Percentiles rank a stretch among this genome's conserved stretches.
These are phyloP conservation scores for Pseudopodoces humilis DNA, from an alignment of 2,113 vertebrate species.

Conservation along the genomic window DNA sequence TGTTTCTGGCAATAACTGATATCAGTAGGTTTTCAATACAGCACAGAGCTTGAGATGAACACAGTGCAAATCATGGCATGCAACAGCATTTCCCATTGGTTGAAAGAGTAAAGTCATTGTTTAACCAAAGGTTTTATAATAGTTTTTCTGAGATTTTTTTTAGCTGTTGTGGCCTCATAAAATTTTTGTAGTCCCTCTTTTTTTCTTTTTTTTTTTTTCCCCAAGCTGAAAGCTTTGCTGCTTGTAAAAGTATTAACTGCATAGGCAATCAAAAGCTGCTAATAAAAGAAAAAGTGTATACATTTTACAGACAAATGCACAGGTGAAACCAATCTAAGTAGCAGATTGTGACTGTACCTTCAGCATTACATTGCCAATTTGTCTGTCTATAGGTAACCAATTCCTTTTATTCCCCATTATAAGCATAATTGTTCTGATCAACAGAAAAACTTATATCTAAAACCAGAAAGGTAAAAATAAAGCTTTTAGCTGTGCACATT, in stretches of 20 bases:
- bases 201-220: not conserved
- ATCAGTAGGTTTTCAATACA: not conserved
- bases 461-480: slow-evolving; percentile 1
- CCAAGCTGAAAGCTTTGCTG: not conserved
- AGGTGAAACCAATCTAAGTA: not conserved
- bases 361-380: not conserved
- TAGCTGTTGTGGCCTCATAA: not conserved
- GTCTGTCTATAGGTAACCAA: not conserved
- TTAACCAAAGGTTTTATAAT: not conserved
- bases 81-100: not conserved
- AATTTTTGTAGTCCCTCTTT: not conserved
- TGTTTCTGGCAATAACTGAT: not conserved
- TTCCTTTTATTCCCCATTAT: not conserved
- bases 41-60: not conserved
- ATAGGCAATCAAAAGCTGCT: not conserved
- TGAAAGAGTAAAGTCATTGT: not conserved
- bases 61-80: not conserved
- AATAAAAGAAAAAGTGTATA: not conserved
- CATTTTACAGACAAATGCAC: not conserved
- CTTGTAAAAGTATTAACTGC: not conserved
- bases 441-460: not conserved
- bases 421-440: not conserved
- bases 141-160: not conserved
- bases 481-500: not conserved
- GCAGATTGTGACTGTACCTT: not conserved